Conservation (phyloP, 2,113 vertebrate genomes). For the Zosterops borbonicus region DNA sequence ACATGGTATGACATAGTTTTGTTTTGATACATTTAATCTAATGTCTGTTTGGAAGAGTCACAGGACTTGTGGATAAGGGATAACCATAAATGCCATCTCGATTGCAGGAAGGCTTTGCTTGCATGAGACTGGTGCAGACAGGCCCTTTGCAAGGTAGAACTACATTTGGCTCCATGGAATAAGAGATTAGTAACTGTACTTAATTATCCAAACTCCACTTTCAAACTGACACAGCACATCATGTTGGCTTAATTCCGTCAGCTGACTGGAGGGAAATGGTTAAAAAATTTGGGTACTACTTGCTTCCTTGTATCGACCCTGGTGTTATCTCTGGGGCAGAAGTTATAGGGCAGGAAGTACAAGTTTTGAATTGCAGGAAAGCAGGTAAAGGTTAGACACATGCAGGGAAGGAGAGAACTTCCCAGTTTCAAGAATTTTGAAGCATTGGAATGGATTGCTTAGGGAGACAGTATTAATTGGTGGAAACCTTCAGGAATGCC, state of each 20-base stretch:
- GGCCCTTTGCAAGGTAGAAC: not conserved
- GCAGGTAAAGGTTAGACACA: not conserved
- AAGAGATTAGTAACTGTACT: not conserved
- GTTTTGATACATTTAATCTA: not conserved
- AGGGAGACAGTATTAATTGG: not conserved
- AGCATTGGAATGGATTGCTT: not conserved
- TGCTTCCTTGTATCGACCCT: not conserved
- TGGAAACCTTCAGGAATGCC: not conserved
- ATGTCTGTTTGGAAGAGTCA: not conserved
- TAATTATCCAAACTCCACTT: not conserved
- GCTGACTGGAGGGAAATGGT: not conserved
- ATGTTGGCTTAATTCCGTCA: not conserved
- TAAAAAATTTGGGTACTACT: not conserved
- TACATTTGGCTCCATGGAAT: not conserved
- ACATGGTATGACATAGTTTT: not conserved
- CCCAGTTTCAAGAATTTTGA: not conserved
- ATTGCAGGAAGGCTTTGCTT: not conserved
- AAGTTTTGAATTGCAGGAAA: not conserved
- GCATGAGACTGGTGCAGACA: not conserved
- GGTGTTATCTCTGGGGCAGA: not conserved
- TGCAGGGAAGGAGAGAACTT: not conserved
- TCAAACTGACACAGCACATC: not conserved
- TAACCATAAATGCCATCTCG: not conserved
- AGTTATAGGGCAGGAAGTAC: not conserved
- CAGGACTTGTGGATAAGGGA: not conserved